Conservation (phyloP, 2,113 vertebrate genomes). For the Pelobates fuscus region DNA sequence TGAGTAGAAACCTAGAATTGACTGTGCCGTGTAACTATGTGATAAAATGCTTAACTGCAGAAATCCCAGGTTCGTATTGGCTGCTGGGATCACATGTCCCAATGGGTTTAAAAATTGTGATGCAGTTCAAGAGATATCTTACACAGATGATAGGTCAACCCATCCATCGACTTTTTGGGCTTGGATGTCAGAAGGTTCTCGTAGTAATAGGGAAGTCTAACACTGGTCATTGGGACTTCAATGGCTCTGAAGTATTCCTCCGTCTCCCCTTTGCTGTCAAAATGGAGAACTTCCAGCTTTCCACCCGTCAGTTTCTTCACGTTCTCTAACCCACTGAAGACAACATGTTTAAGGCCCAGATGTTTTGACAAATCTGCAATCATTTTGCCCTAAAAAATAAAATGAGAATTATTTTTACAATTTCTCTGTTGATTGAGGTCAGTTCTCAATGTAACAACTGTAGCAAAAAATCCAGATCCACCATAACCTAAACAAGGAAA, state of each 20-base stretch:
- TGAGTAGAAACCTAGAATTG: no score
- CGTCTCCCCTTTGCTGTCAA: conserved; percentile 65
- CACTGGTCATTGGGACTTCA: conserved; percentile 53
- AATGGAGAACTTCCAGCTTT: conserved; percentile 61
- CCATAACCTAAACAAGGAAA: no score
- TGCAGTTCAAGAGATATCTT: no score
- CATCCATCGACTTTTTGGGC: conserved; percentile 47
- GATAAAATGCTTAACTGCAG: no score
- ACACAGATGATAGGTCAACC: conserved; percentile 63
- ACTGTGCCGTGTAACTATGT: no score
- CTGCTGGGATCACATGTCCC: no score
- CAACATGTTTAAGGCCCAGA: conserved; percentile 54
- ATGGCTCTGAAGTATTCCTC: conserved; percentile 63
- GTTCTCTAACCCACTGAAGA: conserved; percentile 70
- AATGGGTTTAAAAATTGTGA: no score
- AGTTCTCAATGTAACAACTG: no score
- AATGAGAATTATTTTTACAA: no score
- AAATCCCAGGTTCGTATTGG: no score
- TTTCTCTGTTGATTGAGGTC: no score
- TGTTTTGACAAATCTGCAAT: conserved; percentile 61
- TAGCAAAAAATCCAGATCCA: no score
- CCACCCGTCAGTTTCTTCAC: conserved; percentile 60
- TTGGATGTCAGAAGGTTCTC: conserved; percentile 70
- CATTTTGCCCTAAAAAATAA: conserved; percentile 56
- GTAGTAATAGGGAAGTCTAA: conserved; percentile 62